These are phyloP conservation scores for Oophaga sylvatica DNA, from an alignment of 2,797 vertebrate species.

Conservation along the genomic window DNA sequence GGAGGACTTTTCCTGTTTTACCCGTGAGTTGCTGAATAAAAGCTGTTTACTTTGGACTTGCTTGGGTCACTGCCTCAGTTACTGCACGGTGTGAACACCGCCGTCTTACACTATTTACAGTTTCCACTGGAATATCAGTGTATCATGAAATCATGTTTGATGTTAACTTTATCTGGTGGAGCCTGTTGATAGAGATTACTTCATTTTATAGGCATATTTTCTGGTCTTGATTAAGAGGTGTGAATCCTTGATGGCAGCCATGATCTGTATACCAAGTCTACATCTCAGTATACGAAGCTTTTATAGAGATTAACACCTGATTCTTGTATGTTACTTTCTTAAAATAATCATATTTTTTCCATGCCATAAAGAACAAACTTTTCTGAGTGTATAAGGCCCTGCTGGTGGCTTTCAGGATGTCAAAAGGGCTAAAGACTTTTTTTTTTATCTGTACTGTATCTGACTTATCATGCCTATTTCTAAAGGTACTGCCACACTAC, in stretches of 20 bases:
- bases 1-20: too few species aligned
- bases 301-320: slow-evolving; percentile 1
- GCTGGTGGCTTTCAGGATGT: neutral
- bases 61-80: too few species aligned
- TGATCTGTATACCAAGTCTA: neutral
- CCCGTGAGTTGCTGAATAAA: too few species aligned
- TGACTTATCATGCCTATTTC: too few species aligned
- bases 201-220: neutral
- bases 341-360: neutral
- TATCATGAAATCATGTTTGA: neutral
- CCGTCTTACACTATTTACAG: slow-evolving; percentile 12
- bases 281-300: neutral
- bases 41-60: too few species aligned
- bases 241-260: neutral
- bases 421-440: too few species aligned
- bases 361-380: neutral
- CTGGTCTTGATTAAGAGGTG: neutral
- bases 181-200: neutral
- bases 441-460: too few species aligned
- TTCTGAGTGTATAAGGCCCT: neutral
- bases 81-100: too few species aligned
- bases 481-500: too few species aligned
- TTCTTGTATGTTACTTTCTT: neutral
- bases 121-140: neutral
- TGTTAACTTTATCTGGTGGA: neutral